Evolutionary conservation across 2,888 invertebrate species (phyloP).

Genomic region (Caenorhabditis zanzibari): DNA sequence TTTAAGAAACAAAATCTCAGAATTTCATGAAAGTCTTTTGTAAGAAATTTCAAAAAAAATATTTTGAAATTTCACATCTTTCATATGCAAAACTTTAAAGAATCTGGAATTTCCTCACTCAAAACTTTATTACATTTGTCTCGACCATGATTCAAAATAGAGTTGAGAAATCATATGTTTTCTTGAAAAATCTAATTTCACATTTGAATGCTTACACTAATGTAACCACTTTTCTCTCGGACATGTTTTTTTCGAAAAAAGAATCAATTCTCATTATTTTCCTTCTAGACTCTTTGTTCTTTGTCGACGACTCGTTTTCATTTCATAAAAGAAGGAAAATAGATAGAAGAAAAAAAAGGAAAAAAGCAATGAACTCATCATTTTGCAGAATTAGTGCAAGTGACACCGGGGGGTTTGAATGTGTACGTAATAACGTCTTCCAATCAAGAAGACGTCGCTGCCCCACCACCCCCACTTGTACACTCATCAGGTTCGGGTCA

Average conservation of each 20-base stretch:
- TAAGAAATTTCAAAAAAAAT: too few species aligned
- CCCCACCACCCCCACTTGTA: slow-evolving; percentile 21
- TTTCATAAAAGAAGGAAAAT: background rate
- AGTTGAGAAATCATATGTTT: too few species aligned
- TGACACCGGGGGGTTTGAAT: slow-evolving; percentile 40
- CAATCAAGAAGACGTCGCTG: background rate
- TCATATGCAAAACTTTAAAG: too few species aligned
- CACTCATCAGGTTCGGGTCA: slow-evolving; percentile 26
- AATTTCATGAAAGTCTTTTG: too few species aligned
- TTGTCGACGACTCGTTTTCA: background rate
- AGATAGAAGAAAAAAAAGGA: background rate
- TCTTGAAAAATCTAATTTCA: background rate
- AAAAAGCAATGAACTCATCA: slow-evolving; percentile 4
- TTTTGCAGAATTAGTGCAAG: slow-evolving; percentile 45
- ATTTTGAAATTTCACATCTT: too few species aligned
- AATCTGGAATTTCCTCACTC: background rate
- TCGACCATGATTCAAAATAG: background rate
- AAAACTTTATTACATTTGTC: background rate
- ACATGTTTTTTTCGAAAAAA: slow-evolving; percentile 3
- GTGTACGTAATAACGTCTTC: slow-evolving; percentile 27
- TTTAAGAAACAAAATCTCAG: too few species aligned
- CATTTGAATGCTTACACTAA: slow-evolving; percentile 14
- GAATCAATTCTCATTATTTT: slow-evolving; percentile 23
- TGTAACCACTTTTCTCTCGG: background rate
- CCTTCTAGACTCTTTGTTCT: slow-evolving; percentile 13